phyloP scores from a whole-genome alignment of 2,888 invertebrate genomes.

The Tetanocera ferruginea region DNA sequence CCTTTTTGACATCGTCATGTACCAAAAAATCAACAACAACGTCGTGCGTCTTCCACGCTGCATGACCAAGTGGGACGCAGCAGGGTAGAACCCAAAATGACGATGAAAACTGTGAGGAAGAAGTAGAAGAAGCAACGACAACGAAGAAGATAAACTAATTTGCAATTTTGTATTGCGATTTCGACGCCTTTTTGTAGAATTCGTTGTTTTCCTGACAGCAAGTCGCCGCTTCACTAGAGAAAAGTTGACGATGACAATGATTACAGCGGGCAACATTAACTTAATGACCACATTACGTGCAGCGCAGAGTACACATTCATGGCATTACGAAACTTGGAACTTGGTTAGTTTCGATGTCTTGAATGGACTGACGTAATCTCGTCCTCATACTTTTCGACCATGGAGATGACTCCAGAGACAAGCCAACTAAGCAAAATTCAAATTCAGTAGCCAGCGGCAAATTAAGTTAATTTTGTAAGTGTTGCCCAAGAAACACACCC shows the following conservation, averaged over 20 bases:
- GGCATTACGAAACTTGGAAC: not conserved
- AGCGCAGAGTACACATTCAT: slow-evolving; percentile 18
- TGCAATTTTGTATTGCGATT: slow-evolving; percentile 46
- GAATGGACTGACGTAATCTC: not conserved
- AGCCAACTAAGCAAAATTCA: not conserved
- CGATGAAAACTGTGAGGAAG: not conserved
- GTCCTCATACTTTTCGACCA: not conserved
- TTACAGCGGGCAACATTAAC: slow-evolving; percentile 49
- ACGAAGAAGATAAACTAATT: slow-evolving; percentile 48
- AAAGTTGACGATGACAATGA: slow-evolving; percentile 41
- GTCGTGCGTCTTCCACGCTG: not conserved
- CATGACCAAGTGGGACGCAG: not conserved
- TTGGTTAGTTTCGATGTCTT: too few relatives aligned
- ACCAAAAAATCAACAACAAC: slow-evolving; percentile 9
- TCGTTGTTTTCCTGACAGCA: slow-evolving; percentile 17
- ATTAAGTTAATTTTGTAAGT: slow-evolving; percentile 11
- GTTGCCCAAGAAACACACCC: not conserved
- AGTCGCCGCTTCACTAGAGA: not conserved
- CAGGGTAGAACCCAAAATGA: not conserved
- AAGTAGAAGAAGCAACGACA: not conserved
- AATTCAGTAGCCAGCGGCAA: slow-evolving; percentile 16
- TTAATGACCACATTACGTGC: slow-evolving; percentile 51
- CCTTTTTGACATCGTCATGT: slow-evolving; percentile 20
- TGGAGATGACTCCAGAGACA: not conserved
- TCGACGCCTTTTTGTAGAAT: slow-evolving; percentile 8